Evolutionary conservation across 1,140 invertebrate species (phyloP), one percentile per base, ranked within the genome.

Genomic region (Drosophila sucinea): DNA sequence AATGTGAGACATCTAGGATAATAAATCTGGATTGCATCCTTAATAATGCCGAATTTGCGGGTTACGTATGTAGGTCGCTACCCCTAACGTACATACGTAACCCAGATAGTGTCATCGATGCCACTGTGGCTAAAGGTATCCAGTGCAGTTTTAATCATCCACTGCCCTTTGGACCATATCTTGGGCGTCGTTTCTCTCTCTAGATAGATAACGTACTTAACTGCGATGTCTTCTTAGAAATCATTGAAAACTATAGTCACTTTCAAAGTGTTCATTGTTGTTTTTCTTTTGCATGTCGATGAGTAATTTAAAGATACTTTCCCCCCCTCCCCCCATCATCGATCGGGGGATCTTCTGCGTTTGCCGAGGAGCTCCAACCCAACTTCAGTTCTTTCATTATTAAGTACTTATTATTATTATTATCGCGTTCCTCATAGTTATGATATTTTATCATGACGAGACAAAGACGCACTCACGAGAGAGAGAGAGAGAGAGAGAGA

Each of bases 391-490:
- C 17, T 17, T 17, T 17, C 27, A 68, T 66, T 40, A 65, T 60
- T 44, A 47, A 51, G 35, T 61, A 69, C 17, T 17, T 17, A 17
- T 69, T 60, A 81, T 60, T 69, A 29, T 38, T 69, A 71, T 86
- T 83, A 83, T 79, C 61, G 71, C 73, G 70, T 66, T 73, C 35
- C 54, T 60, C 57, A 76, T 74, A 60, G 70, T 69, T 51, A 51
- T 64, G 40, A 81, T 79, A 81, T 86, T 86, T 86, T 76, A 81
- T 73, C 79, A 65, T 65, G 69, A 68, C 32, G 60, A 27, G 44
- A 61, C 61, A 70, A 70, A 77, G 67, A 62, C 67, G 80, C 67
- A 66, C 30, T 27, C 32, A 40, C 25, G 33, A 41, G 11, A 41
- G 40, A 41, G 40, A 41, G 40, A 41, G 40, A 41, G 40, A 41